phyloP scores from a whole-genome alignment of 2,113 vertebrate genomes.

The Megalops atlanticus region DNA sequence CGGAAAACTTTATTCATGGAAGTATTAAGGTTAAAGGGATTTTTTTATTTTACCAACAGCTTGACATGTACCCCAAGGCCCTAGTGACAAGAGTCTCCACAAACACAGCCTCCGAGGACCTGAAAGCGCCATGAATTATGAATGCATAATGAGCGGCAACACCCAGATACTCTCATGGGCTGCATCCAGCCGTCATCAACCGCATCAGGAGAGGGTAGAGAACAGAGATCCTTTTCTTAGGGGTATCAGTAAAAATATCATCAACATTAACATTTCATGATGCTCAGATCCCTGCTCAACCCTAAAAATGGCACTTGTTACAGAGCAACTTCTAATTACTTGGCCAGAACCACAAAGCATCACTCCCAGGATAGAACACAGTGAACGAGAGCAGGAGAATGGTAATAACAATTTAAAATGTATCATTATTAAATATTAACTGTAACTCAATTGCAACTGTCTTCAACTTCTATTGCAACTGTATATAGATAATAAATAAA shows the following conservation, averaged over 20 bases:
- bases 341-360: not conserved
- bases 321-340: not conserved
- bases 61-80: not conserved
- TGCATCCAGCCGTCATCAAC: not conserved
- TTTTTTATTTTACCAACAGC: not conserved
- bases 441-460: too few relatives aligned
- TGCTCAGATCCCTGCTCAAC: constrained; percentile 23
- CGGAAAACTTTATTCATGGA: not conserved
- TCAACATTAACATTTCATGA: constrained; percentile 43
- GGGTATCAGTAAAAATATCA: constrained; percentile 30
- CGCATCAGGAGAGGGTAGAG: constrained; percentile 8
- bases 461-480: too few relatives aligned
- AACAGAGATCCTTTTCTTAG: constrained; percentile 14
- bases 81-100: not conserved
- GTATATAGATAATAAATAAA: too few relatives aligned
- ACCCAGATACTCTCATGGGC: not conserved
- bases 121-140: not conserved
- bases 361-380: not conserved
- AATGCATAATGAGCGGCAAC: constrained; percentile 25
- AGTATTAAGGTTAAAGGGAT: not conserved
- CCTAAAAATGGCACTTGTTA: not conserved
- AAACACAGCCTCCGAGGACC: not conserved
- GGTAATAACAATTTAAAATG: not conserved
- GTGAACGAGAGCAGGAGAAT: not conserved
- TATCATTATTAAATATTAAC: not conserved